phyloP scores from a whole-genome alignment of 2,113 vertebrate genomes.

The Neomonachus schauinslandi region DNA sequence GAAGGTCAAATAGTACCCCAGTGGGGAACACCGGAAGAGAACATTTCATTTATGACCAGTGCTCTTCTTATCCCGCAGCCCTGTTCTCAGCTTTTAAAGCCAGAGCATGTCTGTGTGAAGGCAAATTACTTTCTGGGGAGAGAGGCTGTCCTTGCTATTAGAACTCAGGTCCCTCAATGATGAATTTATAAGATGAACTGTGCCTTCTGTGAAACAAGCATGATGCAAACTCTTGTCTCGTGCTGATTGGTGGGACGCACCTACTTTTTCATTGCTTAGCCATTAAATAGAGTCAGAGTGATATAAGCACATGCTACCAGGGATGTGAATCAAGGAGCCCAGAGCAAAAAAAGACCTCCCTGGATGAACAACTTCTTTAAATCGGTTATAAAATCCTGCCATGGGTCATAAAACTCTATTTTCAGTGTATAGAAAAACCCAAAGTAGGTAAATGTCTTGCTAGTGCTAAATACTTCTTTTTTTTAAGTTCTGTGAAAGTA shows the following conservation, averaged over 20 bases:
- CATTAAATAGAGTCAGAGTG: constrained; percentile 70
- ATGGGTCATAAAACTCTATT: constrained; percentile 50
- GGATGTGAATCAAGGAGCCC: constrained; percentile 75
- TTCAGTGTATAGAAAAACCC: constrained; percentile 60
- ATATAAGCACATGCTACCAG: constrained; percentile 70
- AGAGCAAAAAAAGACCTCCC: constrained; percentile 72
- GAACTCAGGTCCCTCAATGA: constrained; percentile 70
- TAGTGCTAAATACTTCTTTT: background rate
- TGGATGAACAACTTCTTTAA: constrained; percentile 62
- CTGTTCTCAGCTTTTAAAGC: constrained; percentile 53
- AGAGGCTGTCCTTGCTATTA: constrained; percentile 72
- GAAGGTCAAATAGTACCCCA: background rate
- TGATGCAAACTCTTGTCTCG: constrained; percentile 62
- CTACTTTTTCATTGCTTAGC: constrained; percentile 81
- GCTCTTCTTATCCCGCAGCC: background rate
- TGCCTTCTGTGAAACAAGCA: constrained; percentile 74
- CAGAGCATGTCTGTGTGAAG: constrained; percentile 19
- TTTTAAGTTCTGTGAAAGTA: background rate
- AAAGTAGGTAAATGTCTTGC: constrained; percentile 35
- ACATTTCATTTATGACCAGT: background rate
- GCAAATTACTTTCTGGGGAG: constrained; percentile 75
- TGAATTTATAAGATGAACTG: constrained; percentile 83
- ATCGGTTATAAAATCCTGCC: constrained; percentile 61
- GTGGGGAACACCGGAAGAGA: background rate
- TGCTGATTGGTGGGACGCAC: constrained; percentile 79